Evolutionary conservation across 2,888 invertebrate species (phyloP).

Genomic region (Empis stercorea): DNA sequence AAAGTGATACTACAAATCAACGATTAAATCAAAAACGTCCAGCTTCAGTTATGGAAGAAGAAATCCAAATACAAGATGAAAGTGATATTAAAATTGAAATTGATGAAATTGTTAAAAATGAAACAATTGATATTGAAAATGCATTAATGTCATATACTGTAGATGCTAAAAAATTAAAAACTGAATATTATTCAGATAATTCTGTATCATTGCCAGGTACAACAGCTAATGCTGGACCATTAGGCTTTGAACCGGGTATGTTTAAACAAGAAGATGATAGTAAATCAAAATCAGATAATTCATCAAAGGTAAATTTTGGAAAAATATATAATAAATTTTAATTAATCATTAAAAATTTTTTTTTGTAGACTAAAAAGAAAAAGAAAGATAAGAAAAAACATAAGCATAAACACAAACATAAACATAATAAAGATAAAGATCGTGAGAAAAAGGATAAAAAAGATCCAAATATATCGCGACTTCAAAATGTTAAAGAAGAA

Average conservation of each 20-base stretch:
- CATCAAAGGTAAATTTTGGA: slow-evolving; percentile 36
- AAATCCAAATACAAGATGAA: slow-evolving; percentile 37
- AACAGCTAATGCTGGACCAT: slow-evolving; percentile 49
- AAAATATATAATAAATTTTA: not conserved
- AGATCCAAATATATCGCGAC: slow-evolving; percentile 29
- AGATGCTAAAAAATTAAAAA: slow-evolving; percentile 27
- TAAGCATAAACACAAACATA: slow-evolving; percentile 82
- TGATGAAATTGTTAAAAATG: slow-evolving; percentile 23
- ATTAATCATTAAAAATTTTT: not conserved
- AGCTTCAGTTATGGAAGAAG: slow-evolving; percentile 24
- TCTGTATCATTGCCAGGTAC: slow-evolving; percentile 66
- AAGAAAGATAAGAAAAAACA: slow-evolving; percentile 68
- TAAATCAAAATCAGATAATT: slow-evolving; percentile 43
- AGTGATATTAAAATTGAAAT: slow-evolving; percentile 32
- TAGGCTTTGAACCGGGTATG: slow-evolving; percentile 77
- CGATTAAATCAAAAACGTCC: slow-evolving; percentile 3
- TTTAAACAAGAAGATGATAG: slow-evolving; percentile 47
- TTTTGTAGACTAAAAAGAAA: slow-evolving; percentile 48
- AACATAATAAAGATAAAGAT: slow-evolving; percentile 54
- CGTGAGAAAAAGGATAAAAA: slow-evolving; percentile 38
- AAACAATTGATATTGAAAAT: slow-evolving; percentile 20
- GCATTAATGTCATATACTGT: slow-evolving; percentile 15
- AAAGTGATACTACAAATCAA: slow-evolving; percentile 7
- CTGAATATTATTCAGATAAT: slow-evolving; percentile 62
- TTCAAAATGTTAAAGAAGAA: slow-evolving; percentile 27